Evolutionary conservation across 2,888 invertebrate species (phyloP).

Genomic region (Scaptomyza flava): DNA sequence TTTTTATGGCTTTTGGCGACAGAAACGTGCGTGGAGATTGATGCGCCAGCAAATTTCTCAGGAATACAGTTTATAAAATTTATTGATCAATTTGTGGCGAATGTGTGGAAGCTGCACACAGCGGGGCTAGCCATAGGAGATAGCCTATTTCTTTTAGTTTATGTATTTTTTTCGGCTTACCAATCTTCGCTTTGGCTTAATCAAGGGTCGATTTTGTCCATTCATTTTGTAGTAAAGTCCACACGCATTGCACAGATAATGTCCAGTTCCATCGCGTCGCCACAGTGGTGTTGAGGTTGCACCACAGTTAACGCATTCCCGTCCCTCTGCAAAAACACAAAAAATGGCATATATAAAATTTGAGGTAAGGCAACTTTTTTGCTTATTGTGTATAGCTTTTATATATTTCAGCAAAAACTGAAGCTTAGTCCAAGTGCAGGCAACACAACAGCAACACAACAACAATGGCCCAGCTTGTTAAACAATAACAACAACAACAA

Average conservation of each 20-base stretch:
- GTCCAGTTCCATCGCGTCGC: constrained; percentile 98
- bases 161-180: constrained; percentile 88
- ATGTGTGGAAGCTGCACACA: constrained; percentile 68
- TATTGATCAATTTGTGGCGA: constrained; percentile 74
- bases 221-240: constrained; percentile 99
- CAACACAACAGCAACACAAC: constrained; percentile 25
- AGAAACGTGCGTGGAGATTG: constrained; percentile 70
- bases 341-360: not conserved
- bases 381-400: not conserved
- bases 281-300: constrained; percentile 98
- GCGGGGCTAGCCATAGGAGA: constrained; percentile 17
- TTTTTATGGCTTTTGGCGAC: constrained; percentile 76
- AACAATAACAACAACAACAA: constrained; percentile 38
- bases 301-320: constrained; percentile 99
- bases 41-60: constrained; percentile 68
- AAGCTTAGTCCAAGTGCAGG: constrained; percentile 42
- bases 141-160: no score
- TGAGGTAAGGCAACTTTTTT: not conserved
- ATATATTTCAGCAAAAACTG: constrained; percentile 4
- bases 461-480: constrained; percentile 54
- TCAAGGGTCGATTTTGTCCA: constrained; percentile 98
- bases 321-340: constrained; percentile 90
- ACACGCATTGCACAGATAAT: constrained; percentile 99
- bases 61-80: constrained; percentile 63
- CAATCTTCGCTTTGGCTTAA: constrained; percentile 99